Base-by-base conservation (phyloP, 2,888 invertebrate genomes). In the Dermolepida albohirtum region DNA sequence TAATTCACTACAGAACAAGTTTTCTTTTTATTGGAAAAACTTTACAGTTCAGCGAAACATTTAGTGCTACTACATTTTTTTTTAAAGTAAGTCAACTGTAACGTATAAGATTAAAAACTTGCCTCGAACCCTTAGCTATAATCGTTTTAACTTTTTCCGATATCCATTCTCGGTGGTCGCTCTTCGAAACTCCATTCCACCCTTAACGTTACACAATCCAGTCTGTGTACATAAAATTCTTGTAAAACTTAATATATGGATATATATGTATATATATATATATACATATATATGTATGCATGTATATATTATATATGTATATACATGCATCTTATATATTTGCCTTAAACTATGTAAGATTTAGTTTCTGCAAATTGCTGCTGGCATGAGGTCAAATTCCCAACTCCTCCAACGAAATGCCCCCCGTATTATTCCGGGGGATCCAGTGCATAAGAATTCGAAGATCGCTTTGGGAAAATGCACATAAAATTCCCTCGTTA, bases 331-430 rank as follows among this genome's bases (percentile, higher is more conserved):
- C 17, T 40, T 17, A 55, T 55, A 43, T 57, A 57, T 57, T 57
- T 41, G 22, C 12, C 22, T 41, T 54, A 27, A 57, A 57, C 57
- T 43, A 43, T 57, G 27, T 57, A 57, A 57, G 57, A 57, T 57
- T 57, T 57, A 57, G 57, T 57, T 57, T 41, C 17, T 16, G 14
- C n/a, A 22, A 57, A 57, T 57, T 43, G 57, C 57, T 43, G 22
- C n/a, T n/a, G 57, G 57, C 43, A 16, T 12, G 57, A 57, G 57
- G 57, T 57, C 41, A 57, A 43, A 57, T 22, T 57, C 57, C 29
- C 27, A 29, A 51, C 12, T 51, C 29, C 14, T 29, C n/a, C 27
- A 29, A 8, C 34, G 6, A 8, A 51, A 51, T 29, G 6, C 29
- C 51, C 10, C 6, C 11, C n/a, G 51, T 51, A 11, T 29, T 51